A percentile compares a stretch with the other conserved stretches of the same genome.
Conservation (phyloP, 2,113 vertebrate species). For the Azemiops feae region DNA sequence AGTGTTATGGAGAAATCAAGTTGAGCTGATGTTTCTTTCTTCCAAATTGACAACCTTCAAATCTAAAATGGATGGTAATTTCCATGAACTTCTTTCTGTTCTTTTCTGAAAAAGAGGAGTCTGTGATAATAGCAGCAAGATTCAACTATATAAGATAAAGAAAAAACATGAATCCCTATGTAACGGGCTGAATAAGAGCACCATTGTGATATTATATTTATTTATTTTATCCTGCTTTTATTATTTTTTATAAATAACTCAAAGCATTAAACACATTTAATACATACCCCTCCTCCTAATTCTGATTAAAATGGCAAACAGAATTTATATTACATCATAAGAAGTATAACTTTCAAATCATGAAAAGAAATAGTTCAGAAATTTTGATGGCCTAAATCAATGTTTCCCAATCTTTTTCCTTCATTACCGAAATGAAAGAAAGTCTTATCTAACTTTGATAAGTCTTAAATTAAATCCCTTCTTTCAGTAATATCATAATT, state of each 20-base stretch:
- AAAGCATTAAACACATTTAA: background rate
- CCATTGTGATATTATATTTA: background rate
- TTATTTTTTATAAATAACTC: background rate
- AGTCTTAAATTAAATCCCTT: background rate
- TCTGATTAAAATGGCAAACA: background rate
- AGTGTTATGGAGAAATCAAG: background rate
- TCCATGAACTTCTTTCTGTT: background rate
- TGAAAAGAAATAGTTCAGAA: background rate
- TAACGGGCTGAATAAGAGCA: background rate
- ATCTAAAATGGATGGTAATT: background rate
- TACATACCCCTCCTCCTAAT: background rate
- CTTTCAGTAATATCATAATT: background rate
- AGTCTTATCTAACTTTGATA: background rate
- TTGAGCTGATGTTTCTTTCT: background rate
- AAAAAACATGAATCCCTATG: background rate
- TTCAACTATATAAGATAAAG: background rate
- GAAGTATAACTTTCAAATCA: background rate
- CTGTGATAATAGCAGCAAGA: background rate
- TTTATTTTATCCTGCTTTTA: background rate
- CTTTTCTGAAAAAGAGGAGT: background rate
- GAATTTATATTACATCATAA: background rate
- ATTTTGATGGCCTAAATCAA: background rate
- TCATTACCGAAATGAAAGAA: background rate
- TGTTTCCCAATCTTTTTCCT: background rate
- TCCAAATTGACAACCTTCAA: background rate